These are phyloP conservation scores for Corvus moneduloides DNA, from an alignment of 2,113 vertebrate species.

Conservation along the genomic window DNA sequence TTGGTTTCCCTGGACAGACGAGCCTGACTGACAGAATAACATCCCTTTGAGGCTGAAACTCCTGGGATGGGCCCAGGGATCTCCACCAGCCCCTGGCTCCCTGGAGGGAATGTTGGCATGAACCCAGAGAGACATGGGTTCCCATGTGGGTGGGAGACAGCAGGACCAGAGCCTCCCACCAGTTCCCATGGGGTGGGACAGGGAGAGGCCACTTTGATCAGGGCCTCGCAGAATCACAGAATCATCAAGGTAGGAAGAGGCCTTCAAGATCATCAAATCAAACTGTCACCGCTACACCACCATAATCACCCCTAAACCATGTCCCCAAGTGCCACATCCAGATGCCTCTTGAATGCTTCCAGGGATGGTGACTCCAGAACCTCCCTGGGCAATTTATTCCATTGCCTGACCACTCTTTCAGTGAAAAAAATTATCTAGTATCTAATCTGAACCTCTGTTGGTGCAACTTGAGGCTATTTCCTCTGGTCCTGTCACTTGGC, in stretches of 20 bases:
- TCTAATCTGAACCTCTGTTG: neutral
- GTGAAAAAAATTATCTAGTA: neutral
- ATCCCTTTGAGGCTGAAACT: neutral
- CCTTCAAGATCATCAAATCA: neutral
- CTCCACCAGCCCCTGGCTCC: fast-evolving
- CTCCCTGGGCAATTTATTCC: neutral
- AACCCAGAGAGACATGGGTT: neutral
- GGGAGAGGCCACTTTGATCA: neutral
- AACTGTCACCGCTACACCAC: neutral
- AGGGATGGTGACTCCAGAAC: neutral
- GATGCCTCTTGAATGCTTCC: neutral
- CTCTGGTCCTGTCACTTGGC: neutral
- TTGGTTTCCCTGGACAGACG: neutral
- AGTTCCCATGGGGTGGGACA: neutral
- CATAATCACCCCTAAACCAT: neutral
- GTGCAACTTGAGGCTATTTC: neutral
- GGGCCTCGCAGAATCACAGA: neutral
- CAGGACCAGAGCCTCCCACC: neutral
- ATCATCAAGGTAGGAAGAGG: neutral
- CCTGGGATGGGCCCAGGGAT: neutral
- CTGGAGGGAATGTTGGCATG: fast-evolving
- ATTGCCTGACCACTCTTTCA: neutral
- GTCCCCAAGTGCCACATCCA: neutral
- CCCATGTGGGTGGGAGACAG: too few species aligned
- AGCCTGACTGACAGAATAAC: neutral